These are phyloP conservation scores for Corvus cornix DNA, from an alignment of 2,113 vertebrate genomes.

Conservation along the genomic window DNA sequence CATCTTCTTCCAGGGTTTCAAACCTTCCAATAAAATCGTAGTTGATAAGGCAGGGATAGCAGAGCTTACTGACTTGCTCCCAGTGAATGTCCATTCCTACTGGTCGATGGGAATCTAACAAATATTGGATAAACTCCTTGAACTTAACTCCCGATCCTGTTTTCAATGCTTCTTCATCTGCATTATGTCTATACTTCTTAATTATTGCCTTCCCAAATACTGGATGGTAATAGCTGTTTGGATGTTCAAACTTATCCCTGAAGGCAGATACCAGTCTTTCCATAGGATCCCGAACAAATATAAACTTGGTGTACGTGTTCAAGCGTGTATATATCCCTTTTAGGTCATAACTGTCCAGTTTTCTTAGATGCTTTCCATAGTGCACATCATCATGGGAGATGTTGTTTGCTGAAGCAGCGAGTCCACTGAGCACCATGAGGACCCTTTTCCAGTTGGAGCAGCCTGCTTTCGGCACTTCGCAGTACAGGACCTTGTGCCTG, in stretches of 20 bases:
- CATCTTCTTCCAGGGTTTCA: slow-evolving; percentile 78
- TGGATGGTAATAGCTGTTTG: slow-evolving; percentile 79
- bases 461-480: slow-evolving; percentile 77
- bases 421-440: slow-evolving; percentile 75
- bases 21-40: slow-evolving; percentile 82
- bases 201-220: slow-evolving; percentile 81
- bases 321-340: slow-evolving; percentile 71
- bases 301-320: slow-evolving; percentile 73
- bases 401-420: slow-evolving; percentile 65
- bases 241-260: slow-evolving; percentile 82
- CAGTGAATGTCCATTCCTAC: slow-evolving; percentile 84
- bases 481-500: slow-evolving; percentile 78
- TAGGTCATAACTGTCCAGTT: slow-evolving; percentile 73
- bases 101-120: slow-evolving; percentile 75
- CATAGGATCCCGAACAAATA: slow-evolving; percentile 82
- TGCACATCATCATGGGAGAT: slow-evolving; percentile 79
- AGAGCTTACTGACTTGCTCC: slow-evolving; percentile 79
- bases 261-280: slow-evolving; percentile 84
- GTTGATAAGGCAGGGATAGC: slow-evolving; percentile 76
- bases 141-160: slow-evolving; percentile 79
- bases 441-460: slow-evolving; percentile 80
- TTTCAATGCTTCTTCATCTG: slow-evolving; percentile 60
- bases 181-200: slow-evolving; percentile 75
- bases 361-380: slow-evolving; percentile 76
- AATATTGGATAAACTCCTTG: slow-evolving; percentile 75